Base-by-base conservation (phyloP, 1,140 invertebrate species). In the Trinorchestia longiramus region DNA sequence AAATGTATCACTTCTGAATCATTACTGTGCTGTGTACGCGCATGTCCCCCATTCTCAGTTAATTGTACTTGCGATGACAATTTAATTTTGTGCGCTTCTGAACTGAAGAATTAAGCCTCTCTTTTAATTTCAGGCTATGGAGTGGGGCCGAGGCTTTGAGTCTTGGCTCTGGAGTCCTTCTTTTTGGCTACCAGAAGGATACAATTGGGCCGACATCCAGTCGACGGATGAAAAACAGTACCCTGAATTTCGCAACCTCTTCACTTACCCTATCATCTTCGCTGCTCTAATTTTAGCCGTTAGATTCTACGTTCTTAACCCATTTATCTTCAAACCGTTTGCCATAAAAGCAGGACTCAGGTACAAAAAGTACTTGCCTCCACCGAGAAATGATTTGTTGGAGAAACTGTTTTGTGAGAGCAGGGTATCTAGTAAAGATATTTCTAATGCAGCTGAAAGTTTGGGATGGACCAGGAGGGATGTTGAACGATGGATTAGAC, bases 401-500 rank as follows among this genome's bases (percentile, higher is more conserved):
- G 96, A 97, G 96, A 87, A 95, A 40, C n/a, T 96, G 11, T 96
- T 96, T 95, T 87, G n/a, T 8, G 87, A 95, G 4, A 95, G 96
- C 91, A 96, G 96, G 88, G 77, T 95, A 41, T 96, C 96, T 43
- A 95, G 96, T 40, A 94, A 95, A 43, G 96, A 96, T 95, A 95
- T 96, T 91, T 88, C 92, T 95, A 87, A 44, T 40, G 96, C 96
- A 96, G 98, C 98, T 36, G 99, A 99, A 97, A 98, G 99, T 97
- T 97, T 99, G 95, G 98, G 99, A 97, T 98, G 98, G 98, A 98
- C 98, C 40, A 98, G 99, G 97, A 98, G 99, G 95, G 98, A 99
- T 97, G 98, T 99, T 95, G 98, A 99, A 97, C 97, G 99, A 96
- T 99, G 99, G 99, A 98, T 99, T 97, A 98, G 99, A 95, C 97